Evolutionary conservation across 2,888 invertebrate genomes (phyloP), one percentile per base, ranked within the genome.

Genomic region (Kryphioiulus occultus): DNA sequence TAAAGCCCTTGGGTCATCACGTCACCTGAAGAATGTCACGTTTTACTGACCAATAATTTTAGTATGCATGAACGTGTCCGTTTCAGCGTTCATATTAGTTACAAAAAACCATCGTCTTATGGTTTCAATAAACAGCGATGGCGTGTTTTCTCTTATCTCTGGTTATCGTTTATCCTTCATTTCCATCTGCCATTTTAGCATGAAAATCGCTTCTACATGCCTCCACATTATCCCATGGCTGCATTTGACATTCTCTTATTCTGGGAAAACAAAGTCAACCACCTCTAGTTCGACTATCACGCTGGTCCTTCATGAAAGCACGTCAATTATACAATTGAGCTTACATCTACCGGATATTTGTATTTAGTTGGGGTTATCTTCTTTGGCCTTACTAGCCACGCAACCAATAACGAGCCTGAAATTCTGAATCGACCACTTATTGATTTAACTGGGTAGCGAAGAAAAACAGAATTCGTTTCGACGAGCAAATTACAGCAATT

Each of bases 241-340:
- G n/a, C n/a, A n/a, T 59, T 59, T 59, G 53, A 59, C 17, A 59
- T n/a, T 59, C 53, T 59, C n/a, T 7, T 59, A n/a, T 59, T 59
- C 53, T 7, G 7, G n/a, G 22, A 68, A 26, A 68, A 68, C 59
- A 68, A 68, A 68, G 59, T 68, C 59, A 68, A 68, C 22, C 59
- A 68, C 59, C 59, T 68, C 12, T 68, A 22, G 59, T 0, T 0
- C 10, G 26, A 68, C 22, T 68, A 68, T 26, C 59, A 68, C 19
- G n/a, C n/a, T 53, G n/a, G n/a, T 17, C 19, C n/a, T 22, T 5
- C n/a, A n/a, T 68, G 22, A 19, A 22, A 19, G 7, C 59, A 68
- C 59, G 59, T 68, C 59, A 68, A 68, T 68, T 68, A 68, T 68
- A 68, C 59, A 22, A 68, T 68, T 68, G 59, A 68, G 59, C 59